Conservation (phyloP, 2,888 invertebrate species). For the Acleris emargana region DNA sequence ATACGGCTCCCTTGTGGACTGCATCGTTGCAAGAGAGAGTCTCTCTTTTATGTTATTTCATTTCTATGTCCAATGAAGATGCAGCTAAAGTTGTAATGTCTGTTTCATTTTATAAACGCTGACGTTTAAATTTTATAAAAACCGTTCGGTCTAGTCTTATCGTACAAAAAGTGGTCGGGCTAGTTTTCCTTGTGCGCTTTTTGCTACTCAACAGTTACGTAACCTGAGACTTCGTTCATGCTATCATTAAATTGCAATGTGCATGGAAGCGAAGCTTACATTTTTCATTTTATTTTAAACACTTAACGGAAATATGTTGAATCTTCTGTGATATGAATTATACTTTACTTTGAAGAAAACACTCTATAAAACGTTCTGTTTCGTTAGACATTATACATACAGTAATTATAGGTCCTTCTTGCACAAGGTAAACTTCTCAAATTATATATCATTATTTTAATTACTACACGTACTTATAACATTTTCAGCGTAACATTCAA, state of each 20-base stretch:
- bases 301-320: conserved; percentile 17
- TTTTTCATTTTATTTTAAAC: conserved; percentile 37
- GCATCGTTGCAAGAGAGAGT: not conserved
- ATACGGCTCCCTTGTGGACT: conserved; percentile 5
- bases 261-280: conserved; percentile 46
- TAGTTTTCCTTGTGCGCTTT: conserved; percentile 19
- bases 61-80: not conserved
- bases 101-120: not conserved
- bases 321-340: not conserved
- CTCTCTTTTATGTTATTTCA: conserved; percentile 5
- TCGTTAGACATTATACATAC: too few species aligned
- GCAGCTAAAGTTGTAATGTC: too few species aligned
- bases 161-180: conserved; percentile 10
- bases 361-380: too few species aligned
- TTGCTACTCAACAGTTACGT: conserved; percentile 41
- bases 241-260: conserved; percentile 53
- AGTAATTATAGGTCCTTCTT: too few species aligned
- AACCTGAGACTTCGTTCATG: conserved; percentile 51
- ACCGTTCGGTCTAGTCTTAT: not conserved
- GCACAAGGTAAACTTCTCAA: not conserved
- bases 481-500: conserved; percentile 8
- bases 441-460: conserved; percentile 13
- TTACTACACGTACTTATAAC: conserved; percentile 10
- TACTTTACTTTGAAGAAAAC: too few species aligned
- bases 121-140: not conserved